phyloP scores from a whole-genome alignment of 2,113 vertebrate genomes.

The Labrus mixtus region DNA sequence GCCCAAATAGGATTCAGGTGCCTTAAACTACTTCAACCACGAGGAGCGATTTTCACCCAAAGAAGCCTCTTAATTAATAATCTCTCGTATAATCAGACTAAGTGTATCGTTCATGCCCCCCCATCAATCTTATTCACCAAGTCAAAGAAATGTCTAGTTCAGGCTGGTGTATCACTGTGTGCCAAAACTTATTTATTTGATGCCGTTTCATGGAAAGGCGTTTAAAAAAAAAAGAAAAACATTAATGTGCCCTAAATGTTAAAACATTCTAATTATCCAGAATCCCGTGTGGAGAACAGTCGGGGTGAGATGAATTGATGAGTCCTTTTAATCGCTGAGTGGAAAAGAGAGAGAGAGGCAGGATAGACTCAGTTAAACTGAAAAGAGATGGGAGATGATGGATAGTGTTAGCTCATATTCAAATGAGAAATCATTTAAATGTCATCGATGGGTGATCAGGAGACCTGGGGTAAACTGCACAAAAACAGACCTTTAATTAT shows the following conservation, averaged over 20 bases:
- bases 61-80: constrained; percentile 68
- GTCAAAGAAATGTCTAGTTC: not conserved
- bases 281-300: constrained; percentile 31
- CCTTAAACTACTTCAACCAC: constrained; percentile 41
- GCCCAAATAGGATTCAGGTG: constrained; percentile 47
- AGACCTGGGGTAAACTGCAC: constrained; percentile 27
- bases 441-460: constrained; percentile 30
- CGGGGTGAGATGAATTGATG: constrained; percentile 26
- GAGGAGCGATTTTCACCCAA: constrained; percentile 52
- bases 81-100: constrained; percentile 64
- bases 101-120: constrained; percentile 44
- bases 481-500: constrained; percentile 18
- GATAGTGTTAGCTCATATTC: constrained; percentile 33
- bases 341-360: not conserved
- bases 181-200: constrained; percentile 6
- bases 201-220: not conserved
- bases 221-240: not conserved
- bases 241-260: constrained; percentile 34
- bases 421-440: constrained; percentile 54
- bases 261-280: constrained; percentile 34
- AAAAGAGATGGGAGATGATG: not conserved
- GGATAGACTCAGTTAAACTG: not conserved
- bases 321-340: constrained; percentile 22
- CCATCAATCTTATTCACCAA: constrained; percentile 29
- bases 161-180: not conserved